These are phyloP conservation scores for Acleris laterana DNA, from an alignment of 2,888 invertebrate genomes.

Conservation along the genomic window DNA sequence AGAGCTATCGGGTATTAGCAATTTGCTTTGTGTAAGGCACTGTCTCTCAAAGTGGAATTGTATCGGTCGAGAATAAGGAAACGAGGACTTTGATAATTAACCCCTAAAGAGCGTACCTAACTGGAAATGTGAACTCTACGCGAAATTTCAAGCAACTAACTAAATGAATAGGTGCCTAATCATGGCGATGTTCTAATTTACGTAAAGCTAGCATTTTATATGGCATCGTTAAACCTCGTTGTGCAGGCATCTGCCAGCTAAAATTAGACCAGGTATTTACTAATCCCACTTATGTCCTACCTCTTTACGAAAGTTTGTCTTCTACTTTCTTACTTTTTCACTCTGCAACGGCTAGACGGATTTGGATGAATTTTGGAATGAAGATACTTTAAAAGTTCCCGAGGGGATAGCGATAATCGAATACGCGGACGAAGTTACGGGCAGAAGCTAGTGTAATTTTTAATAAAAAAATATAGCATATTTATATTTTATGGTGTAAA, in stretches of 20 bases:
- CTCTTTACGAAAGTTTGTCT: no score
- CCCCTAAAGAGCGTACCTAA: constrained; percentile 55
- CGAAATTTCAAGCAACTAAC: constrained; percentile 5
- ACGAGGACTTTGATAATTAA: constrained; percentile 66
- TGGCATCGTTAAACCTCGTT: background rate
- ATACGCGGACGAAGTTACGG: no score
- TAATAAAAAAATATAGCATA: no score
- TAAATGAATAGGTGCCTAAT: constrained; percentile 20
- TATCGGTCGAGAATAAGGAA: constrained; percentile 63
- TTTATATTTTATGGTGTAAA: no score
- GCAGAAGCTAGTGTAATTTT: no score
- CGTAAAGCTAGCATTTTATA: background rate
- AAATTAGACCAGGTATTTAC: no score
- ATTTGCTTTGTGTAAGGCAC: constrained; percentile 74
- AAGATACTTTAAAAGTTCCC: no score
- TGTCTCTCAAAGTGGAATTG: constrained; percentile 56
- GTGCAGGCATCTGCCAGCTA: background rate
- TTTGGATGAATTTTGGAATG: no score
- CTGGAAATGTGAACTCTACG: constrained; percentile 50
- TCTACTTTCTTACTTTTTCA: no score
- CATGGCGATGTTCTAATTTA: constrained; percentile 2
- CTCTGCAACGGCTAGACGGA: no score
- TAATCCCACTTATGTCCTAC: no score
- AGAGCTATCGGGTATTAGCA: constrained; percentile 73
- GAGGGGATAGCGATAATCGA: no score